phyloP scores from a whole-genome alignment of 2,888 invertebrate genomes.

The Adineta ricciae region DNA sequence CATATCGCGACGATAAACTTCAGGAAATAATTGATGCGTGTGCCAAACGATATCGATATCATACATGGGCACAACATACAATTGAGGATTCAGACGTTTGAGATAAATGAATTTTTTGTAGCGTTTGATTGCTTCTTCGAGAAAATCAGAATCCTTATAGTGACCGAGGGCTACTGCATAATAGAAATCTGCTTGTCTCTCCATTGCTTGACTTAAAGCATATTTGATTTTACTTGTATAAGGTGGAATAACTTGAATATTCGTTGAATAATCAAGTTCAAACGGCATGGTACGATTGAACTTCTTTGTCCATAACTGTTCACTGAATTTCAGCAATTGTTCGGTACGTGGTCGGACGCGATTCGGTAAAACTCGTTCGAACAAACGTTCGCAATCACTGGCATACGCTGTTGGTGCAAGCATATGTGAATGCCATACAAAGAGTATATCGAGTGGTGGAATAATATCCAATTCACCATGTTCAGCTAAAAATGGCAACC shows the following conservation, averaged over 20 bases:
- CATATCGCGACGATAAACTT: conserved; percentile 4
- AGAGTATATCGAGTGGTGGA: conserved; percentile 52
- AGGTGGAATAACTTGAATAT: background rate
- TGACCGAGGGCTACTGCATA: conserved; percentile 23
- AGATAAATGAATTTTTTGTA: conserved; percentile 16
- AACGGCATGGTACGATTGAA: background rate
- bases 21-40: conserved; percentile 22
- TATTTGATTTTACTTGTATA: conserved; percentile 19
- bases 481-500: conserved; percentile 51
- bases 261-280: background rate
- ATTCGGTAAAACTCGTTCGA: conserved; percentile 35
- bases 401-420: conserved; percentile 44
- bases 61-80: conserved; percentile 12
- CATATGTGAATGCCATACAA: conserved; percentile 53
- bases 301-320: conserved; percentile 18
- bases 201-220: background rate
- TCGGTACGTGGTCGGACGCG: background rate
- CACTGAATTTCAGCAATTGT: background rate
- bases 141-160: background rate
- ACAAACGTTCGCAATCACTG: conserved; percentile 41
- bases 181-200: conserved; percentile 19
- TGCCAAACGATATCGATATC: conserved; percentile 27
- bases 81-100: background rate
- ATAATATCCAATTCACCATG: conserved; percentile 24
- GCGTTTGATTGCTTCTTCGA: background rate